Conservation (phyloP, 2,888 invertebrate species). For the Xestia c-nigrum region DNA sequence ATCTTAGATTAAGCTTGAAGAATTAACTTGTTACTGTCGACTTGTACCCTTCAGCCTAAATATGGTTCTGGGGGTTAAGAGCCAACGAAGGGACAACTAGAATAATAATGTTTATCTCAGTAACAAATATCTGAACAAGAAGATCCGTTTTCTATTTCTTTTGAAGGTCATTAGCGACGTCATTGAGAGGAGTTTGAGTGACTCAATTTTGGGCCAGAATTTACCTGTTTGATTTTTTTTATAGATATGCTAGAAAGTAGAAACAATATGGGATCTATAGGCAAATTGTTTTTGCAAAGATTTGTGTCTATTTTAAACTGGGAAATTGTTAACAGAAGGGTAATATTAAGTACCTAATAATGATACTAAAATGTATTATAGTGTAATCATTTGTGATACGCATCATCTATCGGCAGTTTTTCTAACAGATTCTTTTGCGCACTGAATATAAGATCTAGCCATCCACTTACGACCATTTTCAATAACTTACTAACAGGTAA, state of each 20-base stretch:
- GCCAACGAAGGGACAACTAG: slow-evolving; percentile 33
- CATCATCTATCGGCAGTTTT: neutral
- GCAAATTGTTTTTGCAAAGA: neutral
- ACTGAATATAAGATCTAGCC: neutral
- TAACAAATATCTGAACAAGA: slow-evolving; percentile 9
- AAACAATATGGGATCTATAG: neutral
- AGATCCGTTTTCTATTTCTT: neutral
- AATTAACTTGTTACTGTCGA: slow-evolving; percentile 79
- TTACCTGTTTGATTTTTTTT: no score
- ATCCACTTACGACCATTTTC: no score
- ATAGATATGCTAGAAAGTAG: neutral
- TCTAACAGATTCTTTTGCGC: neutral
- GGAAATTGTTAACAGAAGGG: neutral
- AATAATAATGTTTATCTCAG: slow-evolving; percentile 11
- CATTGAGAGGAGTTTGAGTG: neutral
- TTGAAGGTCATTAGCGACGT: neutral
- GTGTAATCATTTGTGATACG: neutral
- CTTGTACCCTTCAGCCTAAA: slow-evolving; percentile 60
- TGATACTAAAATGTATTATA: no score
- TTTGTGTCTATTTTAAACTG: neutral
- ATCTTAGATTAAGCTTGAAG: slow-evolving; percentile 82
- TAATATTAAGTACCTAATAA: neutral
- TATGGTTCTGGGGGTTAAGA: slow-evolving; percentile 56
- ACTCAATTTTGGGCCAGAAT: neutral
- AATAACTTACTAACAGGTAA: no score